Base-by-base conservation (phyloP, 2,797 vertebrate species). In the Xiphophorus birchmanni region DNA sequence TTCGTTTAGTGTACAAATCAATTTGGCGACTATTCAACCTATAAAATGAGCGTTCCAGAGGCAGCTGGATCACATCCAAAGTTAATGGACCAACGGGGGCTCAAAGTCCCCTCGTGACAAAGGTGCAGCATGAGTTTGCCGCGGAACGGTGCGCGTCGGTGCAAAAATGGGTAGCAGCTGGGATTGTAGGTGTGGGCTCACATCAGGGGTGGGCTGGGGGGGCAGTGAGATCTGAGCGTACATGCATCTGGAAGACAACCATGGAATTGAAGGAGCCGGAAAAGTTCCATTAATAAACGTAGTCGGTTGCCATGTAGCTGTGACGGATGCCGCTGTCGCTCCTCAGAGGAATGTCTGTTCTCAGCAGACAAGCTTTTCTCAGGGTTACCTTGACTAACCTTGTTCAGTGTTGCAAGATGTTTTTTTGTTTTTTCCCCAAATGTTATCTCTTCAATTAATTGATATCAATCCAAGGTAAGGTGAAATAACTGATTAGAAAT, bases 381-480 rank as follows among this genome's bases (percentile, higher is more conserved):
- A 10, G 82, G 42, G 81, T 50, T 42, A 87, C 85, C 83, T 89
- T 85, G 48, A 17, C 15, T 58, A 50, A 79, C 45, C 18, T 80
- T 54, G 79, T 72, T 72, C 8, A 78, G 74, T 37, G 80, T 84
- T 12, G 2, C 10, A 9, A 7, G 54, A 82, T 81, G 85, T 84
- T 87, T 85, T 74, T 29, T n/a, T 29, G 1, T 7, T 32, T 29
- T 60, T 26, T 56, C 5, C 4, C 7, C 2, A 21, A 45, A 60
- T 15, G 32, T 37, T 13, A 48, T 45, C 32, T 52, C 13, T 45
- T 11, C 67, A 42, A 29, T 78, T 81, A 89, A 29, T 89, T 83
- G 37, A 83, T 79, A 76, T 65, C 80, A 87, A 88, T 88, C 76
- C 37, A 77, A 82, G 58, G 74, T 81, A 72, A 72, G 10, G 32